Percentiles rank a stretch among this genome's conserved stretches.
Evolutionary conservation across 2,797 vertebrate species (phyloP).

Genomic region (Sitta carolinensis): DNA sequence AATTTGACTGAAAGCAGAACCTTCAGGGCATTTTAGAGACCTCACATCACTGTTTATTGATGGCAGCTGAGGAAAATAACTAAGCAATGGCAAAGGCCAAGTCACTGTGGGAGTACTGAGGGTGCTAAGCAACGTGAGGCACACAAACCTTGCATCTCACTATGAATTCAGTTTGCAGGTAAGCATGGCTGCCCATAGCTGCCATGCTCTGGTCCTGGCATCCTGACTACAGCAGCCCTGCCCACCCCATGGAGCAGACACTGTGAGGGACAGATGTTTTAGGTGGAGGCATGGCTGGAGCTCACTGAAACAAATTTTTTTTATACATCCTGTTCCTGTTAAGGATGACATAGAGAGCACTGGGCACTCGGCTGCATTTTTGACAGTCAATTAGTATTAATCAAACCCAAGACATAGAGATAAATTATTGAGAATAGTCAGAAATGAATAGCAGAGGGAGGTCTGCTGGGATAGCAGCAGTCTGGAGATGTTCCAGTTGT

Average conservation of each 20-base stretch:
- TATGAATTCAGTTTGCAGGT: background rate
- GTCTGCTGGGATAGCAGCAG: slow-evolving; percentile 4
- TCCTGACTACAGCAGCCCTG: background rate
- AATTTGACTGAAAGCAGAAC: background rate
- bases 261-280: background rate
- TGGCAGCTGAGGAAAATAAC: background rate
- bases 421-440: slow-evolving; percentile 43
- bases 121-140: background rate
- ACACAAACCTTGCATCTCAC: background rate
- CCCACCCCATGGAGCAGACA: background rate
- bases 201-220: background rate
- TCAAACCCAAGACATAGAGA: background rate
- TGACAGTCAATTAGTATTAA: slow-evolving; percentile 50
- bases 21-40: background rate
- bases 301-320: background rate
- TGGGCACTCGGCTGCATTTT: background rate
- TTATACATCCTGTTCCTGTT: background rate
- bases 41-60: background rate
- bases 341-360: background rate
- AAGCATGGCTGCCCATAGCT: background rate
- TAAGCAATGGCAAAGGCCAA: background rate
- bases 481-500: slow-evolving; percentile 23
- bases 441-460: background rate
- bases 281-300: background rate
- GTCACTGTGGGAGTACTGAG: background rate